Percentiles rank a stretch among this genome's conserved stretches.
Conservation (phyloP, 2,797 vertebrate genomes). For the Alexandromys oeconomus region DNA sequence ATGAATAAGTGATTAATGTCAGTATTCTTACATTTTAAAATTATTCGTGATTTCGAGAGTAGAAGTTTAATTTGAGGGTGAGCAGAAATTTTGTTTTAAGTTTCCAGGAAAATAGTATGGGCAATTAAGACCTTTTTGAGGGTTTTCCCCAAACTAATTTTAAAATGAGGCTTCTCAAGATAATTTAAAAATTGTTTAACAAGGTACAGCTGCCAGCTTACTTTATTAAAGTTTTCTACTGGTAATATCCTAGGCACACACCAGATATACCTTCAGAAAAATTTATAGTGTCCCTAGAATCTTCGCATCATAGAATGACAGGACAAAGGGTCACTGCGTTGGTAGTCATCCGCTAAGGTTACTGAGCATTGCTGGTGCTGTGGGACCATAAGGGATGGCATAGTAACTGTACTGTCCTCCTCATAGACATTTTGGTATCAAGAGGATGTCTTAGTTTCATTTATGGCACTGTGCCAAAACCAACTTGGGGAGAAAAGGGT, state of each 20-base stretch:
- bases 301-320: not conserved
- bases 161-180: conserved; percentile 52
- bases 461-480: not conserved
- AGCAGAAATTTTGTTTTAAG: conserved; percentile 45
- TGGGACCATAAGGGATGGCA: not conserved
- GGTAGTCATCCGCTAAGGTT: not conserved
- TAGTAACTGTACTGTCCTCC: not conserved
- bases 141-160: conserved; percentile 47
- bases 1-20: not conserved
- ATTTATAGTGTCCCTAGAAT: not conserved
- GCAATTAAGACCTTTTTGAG: not conserved
- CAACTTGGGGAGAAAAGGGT: not conserved
- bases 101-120: conserved; percentile 16
- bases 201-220: not conserved
- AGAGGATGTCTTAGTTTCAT: not conserved
- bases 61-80: not conserved
- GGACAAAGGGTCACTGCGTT: not conserved
- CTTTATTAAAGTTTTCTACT: conserved; percentile 20
- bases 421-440: not conserved
- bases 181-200: conserved; percentile 38
- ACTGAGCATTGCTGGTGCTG: not conserved
- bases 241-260: not conserved
- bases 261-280: not conserved
- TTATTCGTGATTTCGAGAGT: not conserved
- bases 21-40: conserved; percentile 17